A percentile compares a stretch with the other conserved stretches of the same genome.
phyloP scores from a whole-genome alignment of 1,140 invertebrate species.

The Zaprionus inermis region DNA sequence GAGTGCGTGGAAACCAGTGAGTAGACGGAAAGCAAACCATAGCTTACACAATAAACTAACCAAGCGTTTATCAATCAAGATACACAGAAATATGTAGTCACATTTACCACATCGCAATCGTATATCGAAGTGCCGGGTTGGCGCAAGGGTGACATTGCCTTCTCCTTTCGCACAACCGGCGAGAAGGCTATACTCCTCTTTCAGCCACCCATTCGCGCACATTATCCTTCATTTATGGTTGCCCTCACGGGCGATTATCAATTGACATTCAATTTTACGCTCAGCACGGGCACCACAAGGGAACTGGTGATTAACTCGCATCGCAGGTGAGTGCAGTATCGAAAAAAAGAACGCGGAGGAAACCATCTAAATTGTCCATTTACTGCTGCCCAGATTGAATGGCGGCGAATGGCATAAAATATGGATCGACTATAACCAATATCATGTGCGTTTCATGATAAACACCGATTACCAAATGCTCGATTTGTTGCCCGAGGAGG shows the following conservation, averaged over 20 bases:
- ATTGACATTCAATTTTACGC: slow-evolving; percentile 94
- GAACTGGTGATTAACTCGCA: slow-evolving; percentile 92
- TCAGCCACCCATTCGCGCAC: slow-evolving; percentile 94
- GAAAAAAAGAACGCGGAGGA: not conserved
- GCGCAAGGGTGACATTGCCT: slow-evolving; percentile 95
- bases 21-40: slow-evolving; percentile 71
- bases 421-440: slow-evolving; percentile 96
- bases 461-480: slow-evolving; percentile 95
- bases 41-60: slow-evolving; percentile 8
- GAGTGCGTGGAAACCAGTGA: slow-evolving; percentile 97
- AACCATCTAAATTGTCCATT: not conserved
- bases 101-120: slow-evolving; percentile 95
- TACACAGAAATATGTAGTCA: slow-evolving; percentile 96
- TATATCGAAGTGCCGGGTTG: slow-evolving; percentile 96
- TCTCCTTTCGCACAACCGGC: slow-evolving; percentile 96
- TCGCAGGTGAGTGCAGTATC: slow-evolving; percentile 81
- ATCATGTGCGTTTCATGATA: slow-evolving; percentile 97
- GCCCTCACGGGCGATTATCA: slow-evolving; percentile 93
- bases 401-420: slow-evolving; percentile 98
- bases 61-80: slow-evolving; percentile 85
- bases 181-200: slow-evolving; percentile 94
- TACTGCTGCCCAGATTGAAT: slow-evolving; percentile 87
- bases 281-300: slow-evolving; percentile 92
- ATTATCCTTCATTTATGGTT: slow-evolving; percentile 95
- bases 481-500: slow-evolving; percentile 92